Evolutionary conservation across 1,140 invertebrate genomes (phyloP).

Genomic region (Drosophila novamexicana): DNA sequence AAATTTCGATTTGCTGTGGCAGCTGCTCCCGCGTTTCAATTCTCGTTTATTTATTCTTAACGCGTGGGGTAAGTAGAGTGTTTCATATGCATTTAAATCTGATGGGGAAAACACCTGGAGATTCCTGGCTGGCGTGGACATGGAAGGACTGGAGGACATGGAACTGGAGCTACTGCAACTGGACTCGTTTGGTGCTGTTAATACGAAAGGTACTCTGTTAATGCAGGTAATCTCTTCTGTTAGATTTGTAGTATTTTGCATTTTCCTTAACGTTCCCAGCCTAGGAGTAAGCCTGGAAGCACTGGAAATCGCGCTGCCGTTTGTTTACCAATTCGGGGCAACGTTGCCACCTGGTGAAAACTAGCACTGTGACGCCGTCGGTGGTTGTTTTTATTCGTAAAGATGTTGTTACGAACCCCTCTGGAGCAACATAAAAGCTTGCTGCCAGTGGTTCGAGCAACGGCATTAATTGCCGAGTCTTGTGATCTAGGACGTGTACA

Average conservation of each 20-base stretch:
- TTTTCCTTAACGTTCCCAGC: constrained; percentile 26
- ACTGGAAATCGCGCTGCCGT: not conserved
- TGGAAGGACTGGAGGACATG: not conserved
- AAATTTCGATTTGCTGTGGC: constrained; percentile 19
- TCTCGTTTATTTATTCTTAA: not conserved
- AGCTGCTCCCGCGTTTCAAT: constrained; percentile 48
- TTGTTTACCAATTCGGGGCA: not conserved
- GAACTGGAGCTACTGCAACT: not conserved
- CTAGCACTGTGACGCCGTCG: not conserved
- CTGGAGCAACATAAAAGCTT: constrained; percentile 69
- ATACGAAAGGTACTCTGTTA: constrained; percentile 14
- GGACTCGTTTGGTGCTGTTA: not conserved
- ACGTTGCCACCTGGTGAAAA: constrained; percentile 9
- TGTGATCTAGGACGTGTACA: not conserved
- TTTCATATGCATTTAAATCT: constrained; percentile 8
- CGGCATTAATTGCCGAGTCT: constrained; percentile 73
- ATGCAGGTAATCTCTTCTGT: constrained; percentile 26
- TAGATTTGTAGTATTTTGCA: constrained; percentile 12
- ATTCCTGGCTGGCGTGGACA: not conserved
- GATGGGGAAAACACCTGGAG: not conserved
- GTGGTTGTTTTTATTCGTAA: not conserved
- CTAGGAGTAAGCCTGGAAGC: not conserved
- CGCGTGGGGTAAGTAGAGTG: constrained; percentile 68
- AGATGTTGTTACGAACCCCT: constrained; percentile 59
- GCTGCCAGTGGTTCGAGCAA: constrained; percentile 42